Evolutionary conservation across 2,797 vertebrate genomes (phyloP).

Genomic region (Hyperoplus lanceolatus): DNA sequence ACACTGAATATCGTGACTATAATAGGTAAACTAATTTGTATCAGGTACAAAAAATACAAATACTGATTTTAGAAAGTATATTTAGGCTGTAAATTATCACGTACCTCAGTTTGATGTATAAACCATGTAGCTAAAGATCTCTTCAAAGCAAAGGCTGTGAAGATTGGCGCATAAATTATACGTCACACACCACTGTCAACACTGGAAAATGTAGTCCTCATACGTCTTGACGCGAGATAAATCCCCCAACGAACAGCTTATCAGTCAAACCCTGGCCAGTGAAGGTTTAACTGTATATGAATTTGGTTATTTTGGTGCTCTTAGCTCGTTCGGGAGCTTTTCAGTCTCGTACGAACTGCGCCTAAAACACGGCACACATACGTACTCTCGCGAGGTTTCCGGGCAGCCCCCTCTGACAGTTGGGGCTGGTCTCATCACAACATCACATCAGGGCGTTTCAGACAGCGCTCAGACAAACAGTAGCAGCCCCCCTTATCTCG

Average conservation of each 20-base stretch:
- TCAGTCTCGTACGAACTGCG: accelerated
- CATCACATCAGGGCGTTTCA: conserved; percentile 77
- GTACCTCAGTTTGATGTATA: conserved; percentile 72
- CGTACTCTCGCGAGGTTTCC: conserved; percentile 67
- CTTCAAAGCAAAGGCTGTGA: conserved; percentile 44
- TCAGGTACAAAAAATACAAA: not conserved
- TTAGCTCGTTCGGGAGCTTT: not conserved
- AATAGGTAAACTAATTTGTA: not conserved
- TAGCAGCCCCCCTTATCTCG: conserved; percentile 29
- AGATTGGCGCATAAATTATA: conserved; percentile 57
- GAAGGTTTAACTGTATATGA: accelerated
- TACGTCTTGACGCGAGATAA: accelerated
- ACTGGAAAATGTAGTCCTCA: conserved; percentile 75
- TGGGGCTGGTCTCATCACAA: conserved; percentile 69
- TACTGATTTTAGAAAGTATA: not conserved
- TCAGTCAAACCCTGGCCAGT: not conserved
- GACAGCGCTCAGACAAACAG: conserved; percentile 38
- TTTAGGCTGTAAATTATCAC: conserved; percentile 30
- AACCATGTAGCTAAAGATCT: conserved; percentile 67
- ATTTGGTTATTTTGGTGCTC: not conserved
- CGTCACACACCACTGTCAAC: conserved; percentile 44
- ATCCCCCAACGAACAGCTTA: not conserved
- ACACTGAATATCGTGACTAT: not conserved
- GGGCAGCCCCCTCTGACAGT: conserved; percentile 49
- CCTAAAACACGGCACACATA: not conserved